Base-by-base conservation (phyloP, 2,888 invertebrate species). In the Tachystola acroxantha region DNA sequence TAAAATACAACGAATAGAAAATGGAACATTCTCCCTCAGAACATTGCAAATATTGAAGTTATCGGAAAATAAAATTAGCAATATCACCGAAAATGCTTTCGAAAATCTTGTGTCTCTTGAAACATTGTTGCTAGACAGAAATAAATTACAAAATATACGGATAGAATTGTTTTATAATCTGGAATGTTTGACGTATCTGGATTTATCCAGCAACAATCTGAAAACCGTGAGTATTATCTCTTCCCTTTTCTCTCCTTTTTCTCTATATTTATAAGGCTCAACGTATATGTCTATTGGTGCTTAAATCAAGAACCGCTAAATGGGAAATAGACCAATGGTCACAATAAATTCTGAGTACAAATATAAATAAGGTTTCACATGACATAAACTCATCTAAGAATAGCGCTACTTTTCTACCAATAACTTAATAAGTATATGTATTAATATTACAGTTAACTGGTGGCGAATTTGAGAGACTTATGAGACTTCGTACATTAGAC, bases 1-100 rank as follows among this genome's bases (percentile, higher is more conserved):
- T 68, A 84, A 86, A 54, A 79, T 94, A 45, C 87, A 88, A 34
- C 76, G 71, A 10, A 74, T 94, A 30, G 88, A 90, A 40, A 88
- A 88, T 28, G 82, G 82, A 33, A 77, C 90, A 1, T 90, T 93
- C 53, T 81, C 88, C 32, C 68, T 93, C 32, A 75, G 64, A 34
- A 82, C 82, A 20, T 70, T 94, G 24, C 89, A 89, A 53, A 82
- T 89, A 43, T 74, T 94, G 32, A 92, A 92, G 57, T 63, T 94
- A 7, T 91, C 92, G 0, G 91, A 91, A 49, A 95, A 95, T 61
- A 86, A 89, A 61, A 88, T 93, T 54, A 78, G 76, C 34, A 86
- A 88, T 50, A 77, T 91, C 31, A 88, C 89, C 10, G 75, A 87
- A 50, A 89, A 88, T 30, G 77, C 89, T 36, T 90, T 91, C 47